Base-by-base conservation (phyloP, 2,888 invertebrate species). In the Tethea ocularis region DNA sequence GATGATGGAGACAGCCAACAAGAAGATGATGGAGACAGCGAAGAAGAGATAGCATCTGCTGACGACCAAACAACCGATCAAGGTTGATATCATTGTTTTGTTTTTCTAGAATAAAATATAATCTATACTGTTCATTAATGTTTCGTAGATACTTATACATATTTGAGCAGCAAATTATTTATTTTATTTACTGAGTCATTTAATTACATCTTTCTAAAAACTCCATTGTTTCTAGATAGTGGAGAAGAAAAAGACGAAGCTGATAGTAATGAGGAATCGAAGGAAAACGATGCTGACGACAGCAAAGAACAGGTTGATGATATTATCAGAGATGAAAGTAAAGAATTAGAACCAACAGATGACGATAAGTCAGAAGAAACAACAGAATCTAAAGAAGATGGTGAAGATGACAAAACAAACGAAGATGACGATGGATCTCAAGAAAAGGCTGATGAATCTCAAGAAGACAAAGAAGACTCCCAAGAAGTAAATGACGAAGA, bases 61-160 rank as follows among this genome's bases (percentile, higher is more conserved):
- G 93, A 93, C 66, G 92, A 91, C 71, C 81, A 86, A 83, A 83
- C 88, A 83, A 80, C 80, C 79, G 91, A 92, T 71, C 84, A 87
- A 83, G 92, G 91, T 88, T 79, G n/a, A 1, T 38, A 38, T 38
- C 13, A 33, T 33, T 13, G 13, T 33, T 33, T 11, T 33, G 29
- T 33, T 33, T 2, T 13, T 13, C 13, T 33, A 33, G 33, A 33
- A 33, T 13, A 33, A 33, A 33, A 8, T 2, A 13, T 11, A 33
- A 13, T 13, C 7, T 33, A 13, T 33, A 11, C 13, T 2, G 13
- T 33, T 33, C 33, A 13, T 33, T 33, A 13, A 13, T 33, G 13
- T 33, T 33, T 13, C 13, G 33, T 2, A 33, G 33, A 33, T 5
- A 26, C 7, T 26, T 26, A 26, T 26, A 7, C 26, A n/a, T n/a